Evolutionary conservation across 2,113 vertebrate genomes (phyloP), one percentile per base, ranked within the genome.

Genomic region (Oreotrochilus melanogaster): DNA sequence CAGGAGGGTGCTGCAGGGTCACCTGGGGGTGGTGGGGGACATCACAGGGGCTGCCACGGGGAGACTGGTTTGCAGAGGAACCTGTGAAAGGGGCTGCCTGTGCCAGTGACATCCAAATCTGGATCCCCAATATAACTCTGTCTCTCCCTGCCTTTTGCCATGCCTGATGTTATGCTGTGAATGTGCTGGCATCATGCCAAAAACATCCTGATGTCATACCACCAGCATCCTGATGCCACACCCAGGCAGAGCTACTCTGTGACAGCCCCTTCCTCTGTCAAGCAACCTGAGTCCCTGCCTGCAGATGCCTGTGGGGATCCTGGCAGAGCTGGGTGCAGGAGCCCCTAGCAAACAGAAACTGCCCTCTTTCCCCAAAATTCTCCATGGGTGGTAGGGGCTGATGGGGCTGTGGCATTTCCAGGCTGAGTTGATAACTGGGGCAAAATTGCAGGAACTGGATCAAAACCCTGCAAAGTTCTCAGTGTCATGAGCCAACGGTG

Each of bases 31-130:
- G 7, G 5, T 61, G 54, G 5, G 23, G 43, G 16, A 61, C 10
- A 1, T 66, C 1, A 0, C 0, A 0, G n/a, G 27, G 30, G 33
- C 50, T 65, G 22, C 30, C 2, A 0, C 0, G 1, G n/a, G 21
- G 58, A 53, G 30, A 24, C 43, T 79, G 9, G 15, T 88, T 89
- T 56, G 35, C 39, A 23, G 80, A 83, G 27, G 33, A 76, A n/a
- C 54, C 21, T 1, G 1, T 4, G 3, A 22, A 57, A 60, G 69
- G 58, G 71, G 19, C 83, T 78, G 30, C 51, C 47, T 78, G 74
- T 65, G 54, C 30, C 1, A 2, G 39, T 35, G 69, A 21, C 18
- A 17, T 39, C 76, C 42, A 21, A 61, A 74, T 22, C 22, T 0
- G 7, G 61, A 18, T 5, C 62, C 30, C n/a, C 12, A 76, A 65